Conservation (phyloP, 1,140 invertebrate genomes). For the Bombus affinis region DNA sequence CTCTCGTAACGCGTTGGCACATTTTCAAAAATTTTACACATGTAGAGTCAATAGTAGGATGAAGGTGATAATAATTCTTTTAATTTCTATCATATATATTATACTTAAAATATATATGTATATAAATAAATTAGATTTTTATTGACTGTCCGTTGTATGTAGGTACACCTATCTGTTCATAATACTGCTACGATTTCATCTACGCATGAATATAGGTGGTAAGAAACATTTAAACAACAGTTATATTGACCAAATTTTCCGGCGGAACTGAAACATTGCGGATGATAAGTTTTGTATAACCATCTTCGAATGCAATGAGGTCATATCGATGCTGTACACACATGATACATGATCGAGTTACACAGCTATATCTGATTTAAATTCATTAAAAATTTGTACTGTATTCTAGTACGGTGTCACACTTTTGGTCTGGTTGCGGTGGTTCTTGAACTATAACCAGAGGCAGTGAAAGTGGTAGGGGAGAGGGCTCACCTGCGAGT, state of each 20-base stretch:
- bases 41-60: background rate
- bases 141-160: conserved; percentile 29
- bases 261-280: background rate
- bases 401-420: conserved; percentile 76
- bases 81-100: conserved; percentile 4
- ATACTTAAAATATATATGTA: conserved; percentile 38
- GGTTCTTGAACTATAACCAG: conserved; percentile 81
- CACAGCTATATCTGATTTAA: conserved; percentile 16
- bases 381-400: conserved; percentile 69
- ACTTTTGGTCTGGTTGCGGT: conserved; percentile 75
- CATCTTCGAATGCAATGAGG: conserved; percentile 26
- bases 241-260: conserved; percentile 27
- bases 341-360: conserved; percentile 16
- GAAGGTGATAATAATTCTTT: background rate
- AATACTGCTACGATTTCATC: conserved; percentile 35
- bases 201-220: background rate
- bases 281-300: background rate
- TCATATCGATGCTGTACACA: conserved; percentile 1
- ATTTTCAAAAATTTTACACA: conserved; percentile 15
- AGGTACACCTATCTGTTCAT: conserved; percentile 24
- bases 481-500: conserved; percentile 80
- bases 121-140: conserved; percentile 27
- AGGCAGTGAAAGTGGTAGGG: conserved; percentile 80
- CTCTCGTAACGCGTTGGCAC: conserved; percentile 47
- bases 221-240: conserved; percentile 14